Base-by-base conservation (phyloP, 2,113 vertebrate species). In the Nyctereutes procyonoides region DNA sequence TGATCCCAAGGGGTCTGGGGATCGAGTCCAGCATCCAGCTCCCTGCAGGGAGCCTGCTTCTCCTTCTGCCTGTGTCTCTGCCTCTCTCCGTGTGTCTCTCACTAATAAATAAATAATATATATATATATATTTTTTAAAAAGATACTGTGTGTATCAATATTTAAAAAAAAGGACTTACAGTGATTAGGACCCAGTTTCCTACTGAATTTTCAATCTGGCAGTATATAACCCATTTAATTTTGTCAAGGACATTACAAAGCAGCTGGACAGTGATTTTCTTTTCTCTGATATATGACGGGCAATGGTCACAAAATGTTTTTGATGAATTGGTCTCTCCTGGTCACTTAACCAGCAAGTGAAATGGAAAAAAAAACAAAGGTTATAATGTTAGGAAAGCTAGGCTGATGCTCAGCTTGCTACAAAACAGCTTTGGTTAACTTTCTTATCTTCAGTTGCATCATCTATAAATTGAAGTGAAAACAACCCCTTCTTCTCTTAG, bases 341-440 rank as follows among this genome's bases (percentile, higher is more conserved):
- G 67, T 76, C 85, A 97, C 86, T 97, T 97, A 92, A 67, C 43
- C 93, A 94, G 88, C 90, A 94, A 97, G 53, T 81, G 63, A 94
- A 97, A 95, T 80, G 76, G 93, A 87, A 96, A 96, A 96, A 96
- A 81, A 80, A 83, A 63, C 16, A 67, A 88, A 96, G 48, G 24
- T 86, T 90, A 71, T 87, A 71, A 96, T 97, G 74, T 87, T 79
- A 97, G 67, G 84, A 82, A 96, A 97, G 69, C 48, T 16, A 90
- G 74, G 60, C n/a, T 81, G 86, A 92, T 17, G 53, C 63, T 38
- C 63, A 79, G 63, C 76, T 84, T 76, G 60, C 56, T 92, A 65
- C 83, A 96, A 74, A 95, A 93, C 67, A 92, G 17, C 17, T 90
- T 90, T 74, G 56, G 60, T 58, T 92, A 92, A 94, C 12, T 84